Base-by-base conservation (phyloP, 2,797 vertebrate species). In the Girardinus metallicus region DNA sequence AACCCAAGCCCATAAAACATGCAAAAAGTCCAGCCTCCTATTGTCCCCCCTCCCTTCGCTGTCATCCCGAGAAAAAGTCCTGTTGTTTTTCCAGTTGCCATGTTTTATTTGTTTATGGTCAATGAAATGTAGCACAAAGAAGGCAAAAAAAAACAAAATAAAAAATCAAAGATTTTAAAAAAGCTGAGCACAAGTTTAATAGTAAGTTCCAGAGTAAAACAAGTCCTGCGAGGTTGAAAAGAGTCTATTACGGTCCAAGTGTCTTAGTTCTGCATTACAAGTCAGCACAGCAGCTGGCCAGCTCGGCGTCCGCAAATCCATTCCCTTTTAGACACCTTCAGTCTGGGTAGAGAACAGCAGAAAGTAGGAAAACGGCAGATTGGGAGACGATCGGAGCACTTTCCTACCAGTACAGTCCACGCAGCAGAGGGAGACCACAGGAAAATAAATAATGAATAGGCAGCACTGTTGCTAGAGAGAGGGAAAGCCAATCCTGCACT, bases 381-480 rank as follows among this genome's bases (percentile, higher is more conserved):
- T 75, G 80, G 80, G 79, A 88, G 77, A 83, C 76, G 66, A 77
- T 82, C 74, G 62, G 78, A 83, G 90, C 92, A 66, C 62, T 66
- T 66, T 66, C 31, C 62, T 36, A 66, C 34, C 34, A 66, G 62
- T 8, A 66, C 34, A 66, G 64, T 26, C 64, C 64, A 80, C 91
- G 84, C 88, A 86, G 93, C 88, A 90, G 89, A 94, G 89, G 88
- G 90, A 94, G 39, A 93, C 88, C 92, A 84, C 91, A 78, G 85
- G 86, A 92, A 96, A 96, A 95, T 93, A 95, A 95, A 95, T 94
- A 95, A 96, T 95, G 94, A 96, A 96, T 94, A 90, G 91, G 92
- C 92, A 91, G 91, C 92, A 94, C 95, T 96, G 95, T 96, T 96
- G 95, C 95, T 96, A 95, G 93, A 95, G 95, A 95, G 94, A 94